Evolutionary conservation across 2,888 invertebrate species (phyloP), one percentile per base, ranked within the genome.

Genomic region (Philaethria dido): DNA sequence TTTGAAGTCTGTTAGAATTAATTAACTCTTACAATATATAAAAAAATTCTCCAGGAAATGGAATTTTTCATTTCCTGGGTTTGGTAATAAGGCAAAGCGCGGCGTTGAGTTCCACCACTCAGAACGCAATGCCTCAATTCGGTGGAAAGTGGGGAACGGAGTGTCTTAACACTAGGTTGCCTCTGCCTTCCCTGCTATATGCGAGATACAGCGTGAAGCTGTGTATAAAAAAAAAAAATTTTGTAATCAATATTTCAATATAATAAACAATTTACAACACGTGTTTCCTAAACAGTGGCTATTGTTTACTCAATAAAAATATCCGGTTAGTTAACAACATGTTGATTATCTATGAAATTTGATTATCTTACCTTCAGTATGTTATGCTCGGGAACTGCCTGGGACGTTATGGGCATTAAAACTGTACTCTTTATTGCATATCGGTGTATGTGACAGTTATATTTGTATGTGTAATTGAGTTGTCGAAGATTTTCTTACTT

Each of bases 321-420:
- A 62, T 55, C 44, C 60, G 59, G 47, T 54, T 20, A 25, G 22
- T 57, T 48, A 55, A 55, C 50, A 54, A 60, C 48, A 62, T 36
- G 48, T 45, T 59, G 60, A 62, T 66, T 48, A 63, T 63, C 60
- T 63, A 66, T 61, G 60, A 55, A 69, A 66, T 63, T 66, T 66
- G 33, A 63, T 69, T 69, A 62, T 64, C n/a, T 47, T 60, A 48
- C 48, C 29, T 64, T 29, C 29, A 1, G n/a, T 29, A 16, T 44
- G 1, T 20, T 59, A 33, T 33, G 22, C 44, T 16, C n/a, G n/a
- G 44, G 42, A 55, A 36, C 22, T 22, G 16, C 13, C 13, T 29
- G 13, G 16, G 25, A 45, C 4, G 29, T 45, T 45, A 29, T 59
- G 3, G 14, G 22, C n/a, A 16, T 29, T 59, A 60, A 60, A 45